Conservation (phyloP, 2,113 vertebrate genomes). For the Trogon surrucura region DNA sequence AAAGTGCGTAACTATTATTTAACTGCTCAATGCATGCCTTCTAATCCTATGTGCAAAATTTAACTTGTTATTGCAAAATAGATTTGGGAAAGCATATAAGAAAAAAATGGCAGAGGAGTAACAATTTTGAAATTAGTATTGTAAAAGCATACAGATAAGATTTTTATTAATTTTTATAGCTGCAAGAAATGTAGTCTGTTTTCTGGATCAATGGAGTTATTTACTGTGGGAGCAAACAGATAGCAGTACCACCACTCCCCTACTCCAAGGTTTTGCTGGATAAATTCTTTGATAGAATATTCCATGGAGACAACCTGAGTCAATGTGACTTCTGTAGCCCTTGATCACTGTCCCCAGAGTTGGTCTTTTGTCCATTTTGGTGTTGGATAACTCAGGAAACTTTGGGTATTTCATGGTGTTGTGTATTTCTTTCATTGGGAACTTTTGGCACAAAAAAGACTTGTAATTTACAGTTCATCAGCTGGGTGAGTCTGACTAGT, state of each 20-base stretch:
- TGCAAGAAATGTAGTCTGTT: neutral
- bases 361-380: neutral
- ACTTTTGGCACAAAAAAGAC: neutral
- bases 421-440: neutral
- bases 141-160: neutral
- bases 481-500: neutral
- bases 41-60: neutral
- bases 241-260: neutral
- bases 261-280: neutral
- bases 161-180: constrained; percentile 10
- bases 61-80: neutral
- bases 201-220: constrained; percentile 2
- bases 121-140: neutral
- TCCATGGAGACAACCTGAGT: neutral
- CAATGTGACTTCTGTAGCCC: neutral
- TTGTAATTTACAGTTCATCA: neutral
- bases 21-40: neutral
- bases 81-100: neutral
- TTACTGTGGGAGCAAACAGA: neutral
- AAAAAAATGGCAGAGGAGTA: neutral
- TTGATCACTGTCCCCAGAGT: neutral
- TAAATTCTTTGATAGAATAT: neutral
- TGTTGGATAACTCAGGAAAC: neutral
- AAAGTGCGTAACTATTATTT: neutral
- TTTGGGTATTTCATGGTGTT: neutral